These are phyloP conservation scores for Nomada fucata DNA, from an alignment of 2,888 invertebrate genomes.

Conservation along the genomic window DNA sequence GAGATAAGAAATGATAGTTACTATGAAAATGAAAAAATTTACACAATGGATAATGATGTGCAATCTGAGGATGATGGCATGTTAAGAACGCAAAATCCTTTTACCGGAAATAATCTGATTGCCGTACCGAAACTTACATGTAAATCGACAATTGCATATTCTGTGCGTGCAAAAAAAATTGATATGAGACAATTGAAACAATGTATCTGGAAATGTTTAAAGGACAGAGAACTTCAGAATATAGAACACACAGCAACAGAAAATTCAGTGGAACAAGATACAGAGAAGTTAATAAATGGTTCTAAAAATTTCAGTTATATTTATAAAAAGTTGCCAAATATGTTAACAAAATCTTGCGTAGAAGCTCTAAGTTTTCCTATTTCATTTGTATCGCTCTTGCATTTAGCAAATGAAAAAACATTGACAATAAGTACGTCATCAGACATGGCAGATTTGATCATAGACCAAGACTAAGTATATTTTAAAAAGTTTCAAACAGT, in stretches of 20 bases:
- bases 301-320: slow-evolving; percentile 84
- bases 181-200: slow-evolving; percentile 93
- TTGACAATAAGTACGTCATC: slow-evolving; percentile 79
- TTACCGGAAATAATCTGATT: slow-evolving; percentile 86
- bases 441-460: slow-evolving; percentile 72
- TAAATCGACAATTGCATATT: slow-evolving; percentile 91
- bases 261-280: slow-evolving; percentile 1
- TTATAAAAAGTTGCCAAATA: slow-evolving; percentile 86
- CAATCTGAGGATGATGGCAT: slow-evolving; percentile 77
- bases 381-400: slow-evolving; percentile 92
- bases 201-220: slow-evolving; percentile 89
- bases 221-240: slow-evolving; percentile 80
- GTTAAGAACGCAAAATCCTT: slow-evolving; percentile 73
- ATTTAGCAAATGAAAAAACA: slow-evolving; percentile 93
- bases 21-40: slow-evolving; percentile 84
- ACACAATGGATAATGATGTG: slow-evolving; percentile 69
- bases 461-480: slow-evolving; percentile 51
- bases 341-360: slow-evolving; percentile 87
- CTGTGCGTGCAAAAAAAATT: slow-evolving; percentile 93
- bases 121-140: slow-evolving; percentile 88
- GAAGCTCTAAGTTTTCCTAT: slow-evolving; percentile 91
- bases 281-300: slow-evolving; percentile 61
- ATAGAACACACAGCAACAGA: slow-evolving; percentile 33
- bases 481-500: not conserved
- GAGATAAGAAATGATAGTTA: slow-evolving; percentile 85